These are phyloP conservation scores for Ascidia mentula DNA, from an alignment of 23 tunicate species.

Conservation along the genomic window DNA sequence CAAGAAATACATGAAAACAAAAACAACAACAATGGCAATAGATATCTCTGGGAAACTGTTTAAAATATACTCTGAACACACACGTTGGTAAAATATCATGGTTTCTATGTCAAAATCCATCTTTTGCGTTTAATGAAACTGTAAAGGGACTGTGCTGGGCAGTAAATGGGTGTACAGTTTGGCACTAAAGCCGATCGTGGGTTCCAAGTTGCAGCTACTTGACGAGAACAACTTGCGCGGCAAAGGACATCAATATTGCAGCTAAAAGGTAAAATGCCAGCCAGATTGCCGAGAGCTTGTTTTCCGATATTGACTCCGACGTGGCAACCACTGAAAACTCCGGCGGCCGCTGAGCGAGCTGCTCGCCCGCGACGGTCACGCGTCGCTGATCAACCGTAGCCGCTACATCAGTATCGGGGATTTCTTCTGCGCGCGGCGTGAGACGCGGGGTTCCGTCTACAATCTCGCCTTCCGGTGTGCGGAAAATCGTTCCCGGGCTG, in stretches of 20 bases:
- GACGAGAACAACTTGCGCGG: conserved; percentile 29
- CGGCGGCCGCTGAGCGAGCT: neutral
- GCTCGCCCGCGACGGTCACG: neutral
- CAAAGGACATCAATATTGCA: conserved; percentile 47
- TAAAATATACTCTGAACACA: conserved; percentile 1
- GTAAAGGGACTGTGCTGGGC: too few species aligned
- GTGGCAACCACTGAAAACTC: neutral
- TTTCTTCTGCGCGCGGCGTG: neutral
- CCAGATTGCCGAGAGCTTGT: conserved; percentile 24
- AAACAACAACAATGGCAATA: neutral
- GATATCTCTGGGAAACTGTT: neutral
- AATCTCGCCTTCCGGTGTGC: neutral
- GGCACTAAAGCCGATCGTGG: too few species aligned
- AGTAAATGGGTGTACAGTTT: too few species aligned
- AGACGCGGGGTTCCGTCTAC: neutral
- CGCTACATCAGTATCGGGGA: neutral
- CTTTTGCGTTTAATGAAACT: too few species aligned
- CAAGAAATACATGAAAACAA: neutral
- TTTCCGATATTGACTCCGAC: conserved; percentile 17
- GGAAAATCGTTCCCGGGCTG: neutral
- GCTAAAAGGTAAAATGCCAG: conserved; percentile 31
- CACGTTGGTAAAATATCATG: neutral
- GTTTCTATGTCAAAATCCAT: too few species aligned
- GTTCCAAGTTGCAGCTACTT: too few species aligned
- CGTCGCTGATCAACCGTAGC: neutral